Percentiles rank a stretch among this genome's conserved stretches.
These are phyloP conservation scores for Drosophila rubida DNA, from an alignment of 2,888 invertebrate genomes.

Conservation along the genomic window DNA sequence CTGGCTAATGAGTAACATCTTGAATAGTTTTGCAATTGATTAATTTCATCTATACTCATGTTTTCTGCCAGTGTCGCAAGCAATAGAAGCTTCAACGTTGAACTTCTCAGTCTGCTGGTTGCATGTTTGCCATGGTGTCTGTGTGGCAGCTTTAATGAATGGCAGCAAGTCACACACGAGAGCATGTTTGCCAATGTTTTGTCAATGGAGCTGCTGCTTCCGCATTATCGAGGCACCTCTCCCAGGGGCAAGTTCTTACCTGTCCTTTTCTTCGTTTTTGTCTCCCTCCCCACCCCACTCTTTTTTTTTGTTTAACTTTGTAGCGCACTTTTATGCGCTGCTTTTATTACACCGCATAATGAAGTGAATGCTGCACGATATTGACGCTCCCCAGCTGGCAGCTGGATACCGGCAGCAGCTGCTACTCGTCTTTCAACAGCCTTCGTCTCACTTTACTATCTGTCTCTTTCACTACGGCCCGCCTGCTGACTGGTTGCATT, in stretches of 20 bases:
- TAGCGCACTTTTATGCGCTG: constrained; percentile 62
- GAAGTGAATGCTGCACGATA: constrained; percentile 57
- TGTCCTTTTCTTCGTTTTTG: neutral
- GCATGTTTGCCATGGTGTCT: constrained; percentile 17
- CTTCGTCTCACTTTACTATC: neutral
- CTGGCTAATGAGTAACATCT: too few relatives aligned
- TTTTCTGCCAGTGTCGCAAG: constrained; percentile 12
- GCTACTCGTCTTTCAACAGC: constrained; percentile 20
- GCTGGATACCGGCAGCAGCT: constrained; percentile 7
- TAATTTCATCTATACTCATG: too few relatives aligned
- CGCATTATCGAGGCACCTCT: constrained; percentile 38
- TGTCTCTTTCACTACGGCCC: neutral
- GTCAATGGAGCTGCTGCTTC: constrained; percentile 52
- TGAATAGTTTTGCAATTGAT: too few relatives aligned
- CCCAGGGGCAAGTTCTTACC: constrained; percentile 10
- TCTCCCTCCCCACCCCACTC: too few relatives aligned
- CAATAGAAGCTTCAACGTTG: neutral
- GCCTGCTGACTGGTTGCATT: constrained; percentile 32
- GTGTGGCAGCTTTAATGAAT: constrained; percentile 56
- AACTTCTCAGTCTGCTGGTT: constrained; percentile 1
- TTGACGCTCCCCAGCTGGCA: constrained; percentile 51
- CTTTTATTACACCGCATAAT: constrained; percentile 61
- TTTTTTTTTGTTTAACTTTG: constrained; percentile 37
- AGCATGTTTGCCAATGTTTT: constrained; percentile 59
- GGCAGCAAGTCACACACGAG: constrained; percentile 53